phyloP scores from a whole-genome alignment of 2,113 vertebrate species.

The Pampusana beccarii region DNA sequence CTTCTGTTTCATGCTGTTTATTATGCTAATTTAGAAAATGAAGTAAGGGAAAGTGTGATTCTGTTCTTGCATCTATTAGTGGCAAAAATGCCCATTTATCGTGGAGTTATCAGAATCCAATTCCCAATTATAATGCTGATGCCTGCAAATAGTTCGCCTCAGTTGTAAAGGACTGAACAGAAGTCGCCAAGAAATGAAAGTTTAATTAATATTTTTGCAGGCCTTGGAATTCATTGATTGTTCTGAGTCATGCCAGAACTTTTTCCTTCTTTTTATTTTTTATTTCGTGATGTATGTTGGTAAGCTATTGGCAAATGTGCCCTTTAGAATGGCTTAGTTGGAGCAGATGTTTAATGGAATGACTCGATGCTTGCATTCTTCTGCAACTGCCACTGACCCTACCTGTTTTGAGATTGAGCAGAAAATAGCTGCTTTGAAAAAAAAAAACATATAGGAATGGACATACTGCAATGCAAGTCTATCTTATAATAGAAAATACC shows the following conservation, averaged over 20 bases:
- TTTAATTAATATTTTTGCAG: not conserved
- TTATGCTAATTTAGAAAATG: constrained; percentile 7
- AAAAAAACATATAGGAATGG: not conserved
- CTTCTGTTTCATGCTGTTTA: not conserved
- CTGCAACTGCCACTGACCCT: not conserved
- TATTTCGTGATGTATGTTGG: not conserved
- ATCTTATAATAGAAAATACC: not conserved
- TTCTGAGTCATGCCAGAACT: not conserved
- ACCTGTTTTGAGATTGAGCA: not conserved
- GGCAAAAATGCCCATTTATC: not conserved
- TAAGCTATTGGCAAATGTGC: not conserved
- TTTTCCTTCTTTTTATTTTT: not conserved
- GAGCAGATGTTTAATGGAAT: not conserved
- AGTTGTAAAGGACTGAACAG: not conserved
- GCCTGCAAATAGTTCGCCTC: not conserved
- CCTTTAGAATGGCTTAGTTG: not conserved
- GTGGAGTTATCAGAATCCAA: not conserved
- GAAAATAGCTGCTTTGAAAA: not conserved
- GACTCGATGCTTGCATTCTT: not conserved
- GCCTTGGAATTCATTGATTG: not conserved
- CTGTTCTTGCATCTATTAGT: not conserved
- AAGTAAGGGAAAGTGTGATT: not conserved
- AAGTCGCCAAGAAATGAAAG: not conserved
- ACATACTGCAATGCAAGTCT: not conserved
- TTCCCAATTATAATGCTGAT: not conserved